phyloP scores from a whole-genome alignment of 2,888 invertebrate genomes.

The Ophioninae sp. region DNA sequence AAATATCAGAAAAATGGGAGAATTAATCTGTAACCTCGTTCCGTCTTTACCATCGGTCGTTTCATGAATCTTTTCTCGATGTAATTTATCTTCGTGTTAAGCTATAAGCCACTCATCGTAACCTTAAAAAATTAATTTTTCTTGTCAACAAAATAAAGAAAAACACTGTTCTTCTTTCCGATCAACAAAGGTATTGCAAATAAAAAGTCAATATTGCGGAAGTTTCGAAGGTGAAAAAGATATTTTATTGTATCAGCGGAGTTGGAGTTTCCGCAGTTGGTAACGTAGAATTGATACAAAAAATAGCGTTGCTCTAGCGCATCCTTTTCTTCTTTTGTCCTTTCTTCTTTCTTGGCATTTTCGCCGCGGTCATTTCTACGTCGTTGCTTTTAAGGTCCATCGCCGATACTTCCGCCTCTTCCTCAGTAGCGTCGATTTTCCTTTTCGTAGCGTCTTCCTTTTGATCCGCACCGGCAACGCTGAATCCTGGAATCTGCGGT shows the following conservation, averaged over 20 bases:
- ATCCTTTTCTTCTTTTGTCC: slow-evolving; percentile 59
- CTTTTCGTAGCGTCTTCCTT: slow-evolving; percentile 21
- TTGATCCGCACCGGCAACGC: slow-evolving; percentile 65
- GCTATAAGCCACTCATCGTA: no score
- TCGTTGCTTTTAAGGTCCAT: slow-evolving; percentile 34
- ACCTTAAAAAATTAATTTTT: no score
- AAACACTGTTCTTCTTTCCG: no score
- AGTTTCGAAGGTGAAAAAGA: slow-evolving; percentile 14
- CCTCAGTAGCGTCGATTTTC: slow-evolving; percentile 38
- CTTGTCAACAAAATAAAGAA: no score
- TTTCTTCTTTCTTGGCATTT: slow-evolving; percentile 52
- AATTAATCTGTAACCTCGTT: no score
- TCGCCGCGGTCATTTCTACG: slow-evolving; percentile 33
- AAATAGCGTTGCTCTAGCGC: slow-evolving; percentile 25
- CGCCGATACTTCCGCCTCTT: slow-evolving; percentile 13
- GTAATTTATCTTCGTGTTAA: no score
- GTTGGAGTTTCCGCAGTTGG: background rate
- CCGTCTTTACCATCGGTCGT: no score
- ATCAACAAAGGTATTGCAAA: background rate
- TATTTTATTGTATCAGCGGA: slow-evolving; percentile 23
- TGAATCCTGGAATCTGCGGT: slow-evolving; percentile 76
- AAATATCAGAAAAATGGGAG: no score
- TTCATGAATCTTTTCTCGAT: no score
- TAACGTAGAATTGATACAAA: slow-evolving; percentile 25
- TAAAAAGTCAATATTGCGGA: background rate